Conservation (phyloP, 2,113 vertebrate genomes). For the Mus musculus region DNA sequence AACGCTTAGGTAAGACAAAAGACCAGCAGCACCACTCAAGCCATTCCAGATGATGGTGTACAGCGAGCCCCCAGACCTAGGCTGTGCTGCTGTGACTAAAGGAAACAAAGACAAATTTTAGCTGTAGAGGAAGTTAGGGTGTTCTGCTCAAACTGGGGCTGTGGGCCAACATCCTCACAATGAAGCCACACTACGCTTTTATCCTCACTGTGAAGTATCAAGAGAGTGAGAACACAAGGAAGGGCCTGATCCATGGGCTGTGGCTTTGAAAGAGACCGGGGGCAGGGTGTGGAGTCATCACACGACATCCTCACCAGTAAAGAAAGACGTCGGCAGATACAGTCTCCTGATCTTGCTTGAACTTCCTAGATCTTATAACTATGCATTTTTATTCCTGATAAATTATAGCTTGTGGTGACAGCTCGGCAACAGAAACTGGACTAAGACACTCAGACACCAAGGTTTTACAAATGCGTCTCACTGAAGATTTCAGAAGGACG, state of each 20-base stretch:
- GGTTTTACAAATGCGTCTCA: neutral
- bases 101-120: neutral
- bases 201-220: neutral
- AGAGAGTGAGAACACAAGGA: neutral
- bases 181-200: neutral
- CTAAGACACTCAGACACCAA: neutral
- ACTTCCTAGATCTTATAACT: neutral
- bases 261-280: neutral
- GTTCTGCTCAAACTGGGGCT: neutral
- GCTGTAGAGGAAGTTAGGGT: neutral
- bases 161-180: neutral
- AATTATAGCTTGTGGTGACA: neutral
- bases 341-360: neutral
- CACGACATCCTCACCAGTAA: neutral
- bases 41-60: no score
- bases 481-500: constrained; percentile 19
- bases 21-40: no score
- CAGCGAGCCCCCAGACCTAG: neutral
- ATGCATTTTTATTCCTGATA: neutral
- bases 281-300: neutral
- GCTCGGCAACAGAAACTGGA: neutral
- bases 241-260: neutral
- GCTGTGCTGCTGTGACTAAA: neutral
- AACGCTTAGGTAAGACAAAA: neutral
- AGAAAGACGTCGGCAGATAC: neutral